Base-by-base conservation (phyloP, 2,797 vertebrate genomes). In the Hafferia zeledoni region DNA sequence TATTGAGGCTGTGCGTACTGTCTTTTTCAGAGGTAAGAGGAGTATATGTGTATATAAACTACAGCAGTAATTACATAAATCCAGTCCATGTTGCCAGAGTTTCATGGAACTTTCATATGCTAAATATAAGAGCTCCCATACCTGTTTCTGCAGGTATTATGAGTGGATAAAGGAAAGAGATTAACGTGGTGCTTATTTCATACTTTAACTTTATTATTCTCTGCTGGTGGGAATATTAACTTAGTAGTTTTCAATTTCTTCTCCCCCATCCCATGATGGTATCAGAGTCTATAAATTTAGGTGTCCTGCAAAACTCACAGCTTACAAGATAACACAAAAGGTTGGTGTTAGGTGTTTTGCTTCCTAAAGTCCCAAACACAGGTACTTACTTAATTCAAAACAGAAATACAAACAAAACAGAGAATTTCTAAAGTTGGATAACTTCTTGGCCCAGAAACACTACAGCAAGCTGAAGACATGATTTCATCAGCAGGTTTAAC, bases 41-140 rank as follows among this genome's bases (percentile, higher is more conserved):
- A 76, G 28, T 19, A n/a, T 19, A 14, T 63, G 60, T 65, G 47
- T 59, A 17, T 63, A 69, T 60, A 74, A 95, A 94, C 55, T 86
- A 47, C n/a, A 53, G 46, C 20, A 78, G 27, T 56, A 83, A 80
- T 55, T 70, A 28, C 17, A 68, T 69, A 0, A 2, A 78, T 69
- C 57, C 50, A 60, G 43, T 25, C 81, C 69, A 33, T 52, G 30
- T 65, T n/a, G 25, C 12, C 14, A 70, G 50, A 37, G 7, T 50
- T 80, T 74, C 23, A 9, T 44, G 57, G 31, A 72, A 81, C 41
- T 91, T 95, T 65, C 52, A 91, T 0, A 1, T 79, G 49, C 23
- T 63, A 79, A 91, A 92, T 71, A 86, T 79, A 88, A 97, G 74
- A 91, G 57, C n/a, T 93, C 65, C 55, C 59, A 74, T 77, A 87